Evolutionary conservation across 1,140 invertebrate species (phyloP).

Genomic region (Alviniconcha marisindica): DNA sequence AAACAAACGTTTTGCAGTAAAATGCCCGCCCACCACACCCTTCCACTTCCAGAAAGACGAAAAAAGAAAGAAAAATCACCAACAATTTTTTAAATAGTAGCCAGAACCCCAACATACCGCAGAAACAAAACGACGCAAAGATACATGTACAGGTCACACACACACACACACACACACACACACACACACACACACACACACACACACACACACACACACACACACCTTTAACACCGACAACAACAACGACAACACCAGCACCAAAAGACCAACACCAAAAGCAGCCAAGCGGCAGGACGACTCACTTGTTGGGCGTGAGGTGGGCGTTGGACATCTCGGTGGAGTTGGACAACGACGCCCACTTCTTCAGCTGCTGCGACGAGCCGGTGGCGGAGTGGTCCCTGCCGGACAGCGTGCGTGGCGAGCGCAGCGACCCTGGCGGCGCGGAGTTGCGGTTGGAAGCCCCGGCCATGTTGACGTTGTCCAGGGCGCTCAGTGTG

Average conservation of each 20-base stretch:
- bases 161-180: neutral
- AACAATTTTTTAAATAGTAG: too few species aligned
- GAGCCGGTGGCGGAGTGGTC: constrained; percentile 45
- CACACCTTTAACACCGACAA: neutral
- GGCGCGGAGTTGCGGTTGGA: constrained; percentile 54
- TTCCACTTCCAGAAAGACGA: too few species aligned
- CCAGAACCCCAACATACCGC: neutral
- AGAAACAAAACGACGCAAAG: neutral
- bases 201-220: neutral
- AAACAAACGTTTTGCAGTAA: neutral
- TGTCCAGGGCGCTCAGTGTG: constrained; percentile 58
- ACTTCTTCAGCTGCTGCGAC: constrained; percentile 56
- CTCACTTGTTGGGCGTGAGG: constrained; percentile 52
- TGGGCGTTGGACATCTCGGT: constrained; percentile 51
- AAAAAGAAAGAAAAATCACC: too few species aligned
- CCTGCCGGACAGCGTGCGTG: too few species aligned
- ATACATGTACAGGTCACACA: neutral
- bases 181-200: constrained; percentile 15
- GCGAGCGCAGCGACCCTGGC: constrained; percentile 39
- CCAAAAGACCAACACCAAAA: neutral
- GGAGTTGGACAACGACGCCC: constrained; percentile 65
- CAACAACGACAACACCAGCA: too few species aligned
- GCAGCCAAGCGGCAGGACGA: neutral
- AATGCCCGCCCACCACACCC: neutral
- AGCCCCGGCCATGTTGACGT: constrained; percentile 50